Evolutionary conservation across 2,797 vertebrate genomes (phyloP), one percentile per base, ranked within the genome.

Genomic region (Pipistrellus pygmaeus): DNA sequence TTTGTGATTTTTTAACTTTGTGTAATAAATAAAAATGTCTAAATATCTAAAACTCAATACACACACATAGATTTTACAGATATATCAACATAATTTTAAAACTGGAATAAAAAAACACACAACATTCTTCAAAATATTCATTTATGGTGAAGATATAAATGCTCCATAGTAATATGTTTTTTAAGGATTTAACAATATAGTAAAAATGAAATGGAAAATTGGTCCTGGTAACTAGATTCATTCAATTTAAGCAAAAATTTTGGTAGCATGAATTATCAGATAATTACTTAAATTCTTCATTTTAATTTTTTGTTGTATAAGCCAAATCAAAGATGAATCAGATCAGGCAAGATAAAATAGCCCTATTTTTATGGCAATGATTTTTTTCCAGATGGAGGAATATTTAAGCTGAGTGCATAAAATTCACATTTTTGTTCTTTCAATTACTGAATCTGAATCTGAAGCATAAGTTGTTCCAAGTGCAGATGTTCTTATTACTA

Each of bases 401-500:
- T 69, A 87, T 82, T 95, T 93, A 85, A 93, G 12, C 71, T n/a
- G 30, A 85, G 48, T 60, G n/a, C 32, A 87, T 92, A 72, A 95
- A 94, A 94, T 88, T 91, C 27, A 90, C 30, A 90, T 87, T 95
- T 96, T 94, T 60, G 71, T 91, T 82, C 14, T 92, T 89, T 72
- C 25, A 76, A 32, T 88, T 95, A 64, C 38, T 93, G 21, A 84
- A 85, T 41, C 25, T 90, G 53, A 87, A 51, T 90, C 51, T 41
- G 14, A 83, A 85, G 27, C 30, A 25, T 30, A 91, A 62, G 14
- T 62, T 60, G 13, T 69, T 87, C 35, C 77, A 87, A 91, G 48
- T 55, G n/a, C 66, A 91, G 55, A 87, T 92, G 68, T 85, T 89
- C 46, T 87, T 78, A 78, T 41, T 89, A 57, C 76, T 91, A 73